These are phyloP conservation scores for Phoxinus dragarum DNA, from an alignment of 2,797 vertebrate species.

Conservation along the genomic window DNA sequence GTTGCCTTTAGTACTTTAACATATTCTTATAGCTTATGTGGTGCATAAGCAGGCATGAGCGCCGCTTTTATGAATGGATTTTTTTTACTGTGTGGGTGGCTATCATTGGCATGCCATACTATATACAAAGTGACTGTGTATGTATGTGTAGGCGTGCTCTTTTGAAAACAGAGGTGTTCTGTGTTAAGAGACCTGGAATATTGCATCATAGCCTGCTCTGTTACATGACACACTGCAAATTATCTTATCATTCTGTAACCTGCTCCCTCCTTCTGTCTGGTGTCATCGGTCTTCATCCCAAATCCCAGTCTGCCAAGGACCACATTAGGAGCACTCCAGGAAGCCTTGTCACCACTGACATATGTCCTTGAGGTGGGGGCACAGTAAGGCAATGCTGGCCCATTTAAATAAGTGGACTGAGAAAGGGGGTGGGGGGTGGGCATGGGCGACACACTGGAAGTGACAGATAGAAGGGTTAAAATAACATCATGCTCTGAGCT, in stretches of 20 bases:
- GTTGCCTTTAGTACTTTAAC: neutral
- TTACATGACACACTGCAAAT: constrained; percentile 9
- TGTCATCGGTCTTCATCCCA: constrained; percentile 11
- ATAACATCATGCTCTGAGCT: constrained; percentile 64
- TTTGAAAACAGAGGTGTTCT: constrained; percentile 52
- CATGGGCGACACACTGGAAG: constrained; percentile 6
- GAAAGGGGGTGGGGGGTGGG: neutral
- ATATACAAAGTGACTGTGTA: constrained; percentile 17
- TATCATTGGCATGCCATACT: constrained; percentile 9
- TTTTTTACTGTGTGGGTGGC: constrained; percentile 40
- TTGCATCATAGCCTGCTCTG: constrained; percentile 43
- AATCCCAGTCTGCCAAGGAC: constrained; percentile 30
- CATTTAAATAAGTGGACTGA: constrained; percentile 4
- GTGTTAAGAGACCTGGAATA: constrained; percentile 16
- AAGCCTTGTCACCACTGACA: constrained; percentile 29
- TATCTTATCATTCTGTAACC: constrained; percentile 45
- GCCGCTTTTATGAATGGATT: constrained; percentile 9
- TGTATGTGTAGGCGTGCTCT: constrained; percentile 29
- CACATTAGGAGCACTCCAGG: constrained; percentile 55
- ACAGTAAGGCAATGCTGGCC: constrained; percentile 60
- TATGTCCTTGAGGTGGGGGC: constrained; percentile 55
- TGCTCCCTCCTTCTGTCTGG: neutral
- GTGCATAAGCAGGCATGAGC: neutral
- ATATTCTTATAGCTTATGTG: neutral
- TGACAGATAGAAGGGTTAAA: constrained; percentile 67